These are phyloP conservation scores for Brachyrhaphis roseni DNA, from an alignment of 2,797 vertebrate genomes.

Conservation along the genomic window DNA sequence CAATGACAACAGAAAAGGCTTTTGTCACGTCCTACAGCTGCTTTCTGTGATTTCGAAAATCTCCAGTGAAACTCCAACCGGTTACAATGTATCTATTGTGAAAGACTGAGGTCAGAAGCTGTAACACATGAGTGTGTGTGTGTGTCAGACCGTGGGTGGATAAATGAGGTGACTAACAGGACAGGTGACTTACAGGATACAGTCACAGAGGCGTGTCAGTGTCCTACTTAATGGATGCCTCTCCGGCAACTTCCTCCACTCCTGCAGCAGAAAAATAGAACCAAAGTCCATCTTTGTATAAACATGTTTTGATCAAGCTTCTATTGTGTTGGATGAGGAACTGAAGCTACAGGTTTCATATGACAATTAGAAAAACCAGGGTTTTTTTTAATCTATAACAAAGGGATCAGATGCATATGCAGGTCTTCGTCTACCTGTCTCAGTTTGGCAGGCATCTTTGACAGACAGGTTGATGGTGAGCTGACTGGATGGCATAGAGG, in stretches of 20 bases:
- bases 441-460: slow-evolving; percentile 30
- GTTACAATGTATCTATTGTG: slow-evolving; percentile 2
- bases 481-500: slow-evolving; percentile 16
- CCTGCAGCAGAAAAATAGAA: not conserved
- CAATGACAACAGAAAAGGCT: not conserved
- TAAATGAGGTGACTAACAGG: slow-evolving; percentile 15
- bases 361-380: not conserved
- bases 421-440: slow-evolving; percentile 14
- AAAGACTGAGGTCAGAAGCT: slow-evolving; percentile 13
- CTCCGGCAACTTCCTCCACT: slow-evolving; percentile 27
- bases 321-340: slow-evolving; percentile 13
- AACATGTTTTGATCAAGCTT: slow-evolving; percentile 9
- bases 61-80: slow-evolving; percentile 32
- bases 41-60: slow-evolving; percentile 8
- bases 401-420: slow-evolving; percentile 13
- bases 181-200: slow-evolving; percentile 32
- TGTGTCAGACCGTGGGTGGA: slow-evolving; percentile 13
- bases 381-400: not conserved
- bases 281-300: slow-evolving; percentile 8
- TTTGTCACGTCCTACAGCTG: not conserved
- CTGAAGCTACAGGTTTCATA: not conserved
- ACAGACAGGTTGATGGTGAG: slow-evolving; percentile 31
- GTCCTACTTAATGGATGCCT: not conserved
- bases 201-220: slow-evolving; percentile 45
- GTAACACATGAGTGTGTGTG: not conserved